Evolutionary conservation across 2,888 invertebrate genomes (phyloP), one percentile per base, ranked within the genome.

Genomic region (Macroteleia sp.): DNA sequence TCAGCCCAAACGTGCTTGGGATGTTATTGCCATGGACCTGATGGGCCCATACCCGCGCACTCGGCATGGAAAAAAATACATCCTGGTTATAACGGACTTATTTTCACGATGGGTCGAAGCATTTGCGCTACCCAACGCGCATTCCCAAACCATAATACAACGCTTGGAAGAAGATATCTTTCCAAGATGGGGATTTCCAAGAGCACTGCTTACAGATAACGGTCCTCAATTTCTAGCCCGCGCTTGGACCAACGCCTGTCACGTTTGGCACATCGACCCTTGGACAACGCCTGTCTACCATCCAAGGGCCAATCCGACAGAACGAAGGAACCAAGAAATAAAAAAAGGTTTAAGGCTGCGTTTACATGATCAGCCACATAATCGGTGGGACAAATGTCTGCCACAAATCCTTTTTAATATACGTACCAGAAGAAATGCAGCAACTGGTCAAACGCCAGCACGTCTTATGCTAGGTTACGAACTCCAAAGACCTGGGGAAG

Each of bases 41-140:
- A 14, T 78, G 77, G 73, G 76, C 1, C 79, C 79, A 1, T 81
- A 80, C 25, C 79, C 79, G 0, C 32, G 59, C 2, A 67, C 62
- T 3, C 25, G 16, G 3, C 22, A 32, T 10, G 74, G 74, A 4
- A 50, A 66, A 48, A 46, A 54, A 3, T 79, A 59, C 50, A 16
- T 64, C 10, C 41, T 50, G 0, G 64, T 50, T 10, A 32, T 41
- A 25, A 64, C 64, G 4, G 41, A 50, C 22, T 2, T 52, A 4
- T 64, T 50, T 14, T 50, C 41, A 1, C 32, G 59, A 20, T 59
- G 59, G 59, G 34, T 34, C 30, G 59, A 59, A 25, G 64, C 36
- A 19, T 25, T 25, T 62, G 41, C 56, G 30, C 28, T 25, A 25
- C 25, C 25, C n/a, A 34, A n/a, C n/a, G n/a, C n/a, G n/a, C n/a